Conservation (phyloP, 2,888 invertebrate genomes). For the Coenonympha arcania region DNA sequence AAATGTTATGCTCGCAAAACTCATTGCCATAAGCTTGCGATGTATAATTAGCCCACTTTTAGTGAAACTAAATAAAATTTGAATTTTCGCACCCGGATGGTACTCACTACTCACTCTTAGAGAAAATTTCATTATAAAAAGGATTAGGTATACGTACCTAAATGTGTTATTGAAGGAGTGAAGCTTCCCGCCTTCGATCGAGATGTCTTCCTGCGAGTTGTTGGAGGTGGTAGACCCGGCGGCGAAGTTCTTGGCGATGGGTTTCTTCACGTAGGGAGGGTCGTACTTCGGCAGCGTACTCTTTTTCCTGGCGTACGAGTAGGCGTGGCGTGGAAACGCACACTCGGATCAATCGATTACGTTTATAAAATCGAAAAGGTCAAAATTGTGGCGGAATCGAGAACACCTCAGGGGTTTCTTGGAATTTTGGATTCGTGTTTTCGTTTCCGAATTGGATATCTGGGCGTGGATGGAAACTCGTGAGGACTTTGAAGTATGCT, state of each 20-base stretch:
- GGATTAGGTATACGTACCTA: constrained; percentile 70
- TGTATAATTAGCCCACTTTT: too few relatives aligned
- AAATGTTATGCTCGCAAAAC: too few relatives aligned
- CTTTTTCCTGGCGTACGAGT: constrained; percentile 83
- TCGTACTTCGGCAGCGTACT: constrained; percentile 91
- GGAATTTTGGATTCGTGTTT: constrained; percentile 36
- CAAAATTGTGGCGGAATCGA: constrained; percentile 42
- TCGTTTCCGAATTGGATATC: constrained; percentile 34
- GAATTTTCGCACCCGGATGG: too few relatives aligned
- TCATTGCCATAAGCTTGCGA: too few relatives aligned
- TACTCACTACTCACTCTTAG: too few relatives aligned
- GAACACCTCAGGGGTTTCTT: constrained; percentile 38
- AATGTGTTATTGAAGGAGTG: constrained; percentile 85
- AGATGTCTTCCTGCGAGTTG: constrained; percentile 85
- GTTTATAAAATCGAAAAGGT: constrained; percentile 52
- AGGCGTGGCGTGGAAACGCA: constrained; percentile 73
- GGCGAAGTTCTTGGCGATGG: constrained; percentile 82
- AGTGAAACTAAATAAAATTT: too few relatives aligned
- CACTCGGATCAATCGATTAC: constrained; percentile 74
- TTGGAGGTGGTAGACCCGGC: constrained; percentile 78
- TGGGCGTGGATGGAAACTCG: constrained; percentile 32
- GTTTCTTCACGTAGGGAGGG: constrained; percentile 89
- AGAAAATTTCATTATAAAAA: background rate
- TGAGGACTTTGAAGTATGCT: constrained; percentile 5
- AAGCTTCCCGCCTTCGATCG: constrained; percentile 87